Evolutionary conservation across 2,888 invertebrate genomes (phyloP).

Genomic region (Nomada ruficornis): DNA sequence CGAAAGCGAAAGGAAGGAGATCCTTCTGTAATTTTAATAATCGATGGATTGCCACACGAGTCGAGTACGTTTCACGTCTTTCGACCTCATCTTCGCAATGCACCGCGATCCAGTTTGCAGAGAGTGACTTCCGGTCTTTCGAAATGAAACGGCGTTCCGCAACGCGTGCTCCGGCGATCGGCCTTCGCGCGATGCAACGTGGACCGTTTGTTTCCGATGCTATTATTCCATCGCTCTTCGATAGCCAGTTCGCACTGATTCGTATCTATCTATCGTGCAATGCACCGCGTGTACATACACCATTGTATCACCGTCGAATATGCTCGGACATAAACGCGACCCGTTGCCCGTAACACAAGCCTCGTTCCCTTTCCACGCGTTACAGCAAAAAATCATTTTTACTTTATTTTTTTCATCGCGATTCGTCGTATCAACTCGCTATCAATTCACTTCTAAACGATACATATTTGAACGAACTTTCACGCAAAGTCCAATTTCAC

Average conservation of each 20-base stretch:
- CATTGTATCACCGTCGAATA: conserved; percentile 38
- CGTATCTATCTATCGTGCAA: conserved; percentile 52
- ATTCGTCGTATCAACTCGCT: not conserved
- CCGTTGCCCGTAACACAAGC: conserved; percentile 1
- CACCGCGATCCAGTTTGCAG: conserved; percentile 75
- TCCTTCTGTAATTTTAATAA: not conserved
- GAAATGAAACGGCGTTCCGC: conserved; percentile 77
- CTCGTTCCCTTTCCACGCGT: not conserved
- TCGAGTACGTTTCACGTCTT: conserved; percentile 40
- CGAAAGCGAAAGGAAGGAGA: not conserved
- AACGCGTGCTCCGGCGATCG: conserved; percentile 67
- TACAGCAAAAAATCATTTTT: not conserved
- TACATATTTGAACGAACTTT: not conserved
- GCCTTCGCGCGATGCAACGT: conserved; percentile 68
- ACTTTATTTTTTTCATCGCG: too few relatives aligned
- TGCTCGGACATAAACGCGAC: conserved; percentile 37
- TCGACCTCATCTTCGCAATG: conserved; percentile 69
- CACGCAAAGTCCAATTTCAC: not conserved
- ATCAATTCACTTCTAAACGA: conserved; percentile 3
- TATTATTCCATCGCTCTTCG: conserved; percentile 59
- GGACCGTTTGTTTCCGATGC: conserved; percentile 65
- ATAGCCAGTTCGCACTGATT: conserved; percentile 45
- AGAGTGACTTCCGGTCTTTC: conserved; percentile 77
- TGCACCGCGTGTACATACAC: not conserved
- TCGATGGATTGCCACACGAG: not conserved